Base-by-base conservation (phyloP, 2,113 vertebrate genomes). In the Telmatochromis sp. region DNA sequence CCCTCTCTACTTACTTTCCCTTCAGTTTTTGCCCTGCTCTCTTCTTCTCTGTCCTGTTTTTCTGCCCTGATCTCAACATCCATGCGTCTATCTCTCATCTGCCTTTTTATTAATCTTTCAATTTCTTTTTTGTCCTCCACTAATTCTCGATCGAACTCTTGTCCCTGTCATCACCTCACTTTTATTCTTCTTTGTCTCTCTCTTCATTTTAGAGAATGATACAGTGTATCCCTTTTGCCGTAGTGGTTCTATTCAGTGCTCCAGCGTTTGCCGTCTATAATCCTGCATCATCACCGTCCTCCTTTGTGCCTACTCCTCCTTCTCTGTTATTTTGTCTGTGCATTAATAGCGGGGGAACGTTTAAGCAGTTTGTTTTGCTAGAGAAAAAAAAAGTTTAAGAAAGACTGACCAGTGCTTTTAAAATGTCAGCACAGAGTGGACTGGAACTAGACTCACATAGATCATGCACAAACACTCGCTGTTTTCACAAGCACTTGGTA, bases 201-300 rank as follows among this genome's bases (percentile, higher is more conserved):
- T 82, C 79, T 89, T 87, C 53, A 73, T 90, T 91, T 90, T 82
- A 86, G 71, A 57, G 78, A 87, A 81, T 84, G 80, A 88, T 90
- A 37, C 11, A 68, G 33, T 21, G n/a, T 54, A 89, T 94, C 54
- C 45, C 42, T 33, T 73, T 88, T 17, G 40, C 87, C 45, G 21
- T 58, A 35, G 68, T 21, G 6, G 19, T 35, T 83, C 51, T 57
- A 5, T 4, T 50, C 23, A 37, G 50, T 6, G 2, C 80, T 88
- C 87, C 54, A 85, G 60, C 5, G 1, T 80, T 83, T 82, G 65
- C 82, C 82, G 10, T 90, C 87, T 81, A 37, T 84, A 83, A 21
- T 60, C 53, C 4, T 13, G 50, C 81, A 53, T 2, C 60, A 88
- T 84, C 15, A 58, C 53, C 19, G 7, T n/a, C 6, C 5, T 58